phyloP scores from a whole-genome alignment of 2,113 vertebrate species.

The Strigops habroptila region DNA sequence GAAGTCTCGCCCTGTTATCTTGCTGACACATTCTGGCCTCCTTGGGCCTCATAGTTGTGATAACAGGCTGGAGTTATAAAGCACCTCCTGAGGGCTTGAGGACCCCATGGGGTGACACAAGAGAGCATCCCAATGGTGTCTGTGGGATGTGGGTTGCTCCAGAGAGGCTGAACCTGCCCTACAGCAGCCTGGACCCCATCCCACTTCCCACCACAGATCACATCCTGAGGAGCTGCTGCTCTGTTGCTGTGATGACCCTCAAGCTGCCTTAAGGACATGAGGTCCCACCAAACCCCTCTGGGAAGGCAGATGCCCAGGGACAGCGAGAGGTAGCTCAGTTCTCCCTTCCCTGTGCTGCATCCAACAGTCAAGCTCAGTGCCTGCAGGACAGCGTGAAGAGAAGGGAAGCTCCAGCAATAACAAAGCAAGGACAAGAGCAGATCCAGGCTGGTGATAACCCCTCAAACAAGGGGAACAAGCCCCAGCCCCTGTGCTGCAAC shows the following conservation, averaged over 20 bases:
- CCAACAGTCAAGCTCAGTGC: accelerated
- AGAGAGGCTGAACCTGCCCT: neutral
- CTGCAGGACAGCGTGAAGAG: accelerated
- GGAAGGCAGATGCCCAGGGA: neutral
- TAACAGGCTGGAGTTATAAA: neutral
- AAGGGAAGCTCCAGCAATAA: neutral
- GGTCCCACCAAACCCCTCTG: neutral
- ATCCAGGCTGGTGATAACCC: neutral
- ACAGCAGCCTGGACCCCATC: neutral
- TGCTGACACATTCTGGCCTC: neutral
- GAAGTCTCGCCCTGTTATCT: neutral
- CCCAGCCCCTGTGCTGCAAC: neutral
- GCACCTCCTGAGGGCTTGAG: neutral
- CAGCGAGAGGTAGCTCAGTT: accelerated
- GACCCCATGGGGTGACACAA: neutral
- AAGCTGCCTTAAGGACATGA: neutral
- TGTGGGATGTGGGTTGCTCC: neutral
- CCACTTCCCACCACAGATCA: neutral
- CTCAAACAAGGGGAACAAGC: neutral
- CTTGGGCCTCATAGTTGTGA: accelerated
- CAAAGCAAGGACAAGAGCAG: neutral
- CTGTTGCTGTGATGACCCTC: neutral
- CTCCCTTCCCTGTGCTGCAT: neutral
- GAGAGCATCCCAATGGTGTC: neutral
- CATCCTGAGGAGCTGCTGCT: neutral